A percentile compares a stretch with the other conserved stretches of the same genome.
These are phyloP conservation scores for Heteractis magnifica DNA, from an alignment of 92 coral and sea anemone genomes.

Conservation along the genomic window DNA sequence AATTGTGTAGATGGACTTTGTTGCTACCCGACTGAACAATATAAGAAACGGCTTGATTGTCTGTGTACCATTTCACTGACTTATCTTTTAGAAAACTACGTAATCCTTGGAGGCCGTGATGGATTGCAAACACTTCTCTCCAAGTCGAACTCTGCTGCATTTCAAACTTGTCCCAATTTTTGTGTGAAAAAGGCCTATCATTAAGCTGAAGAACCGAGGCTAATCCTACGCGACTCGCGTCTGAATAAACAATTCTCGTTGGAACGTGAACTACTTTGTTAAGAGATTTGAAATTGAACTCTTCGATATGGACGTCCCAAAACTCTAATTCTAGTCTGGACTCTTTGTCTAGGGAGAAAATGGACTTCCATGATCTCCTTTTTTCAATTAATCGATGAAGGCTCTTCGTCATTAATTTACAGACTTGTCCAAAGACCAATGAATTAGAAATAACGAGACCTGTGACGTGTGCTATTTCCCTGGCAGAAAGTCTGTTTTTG, in stretches of 20 bases:
- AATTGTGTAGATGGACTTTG: slow-evolving; percentile 37
- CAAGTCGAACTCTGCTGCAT: slow-evolving; percentile 55
- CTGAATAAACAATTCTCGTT: slow-evolving; percentile 45
- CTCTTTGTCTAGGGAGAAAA: slow-evolving; percentile 23
- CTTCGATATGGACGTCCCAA: slow-evolving; percentile 29
- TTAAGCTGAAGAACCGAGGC: slow-evolving; percentile 48
- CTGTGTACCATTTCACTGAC: slow-evolving; percentile 51
- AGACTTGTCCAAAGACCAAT: slow-evolving; percentile 4
- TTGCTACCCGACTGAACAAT: slow-evolving; percentile 49
- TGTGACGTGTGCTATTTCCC: not conserved
- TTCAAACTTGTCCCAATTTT: slow-evolving; percentile 43
- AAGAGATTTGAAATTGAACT: slow-evolving; percentile 33
- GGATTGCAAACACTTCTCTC: slow-evolving; percentile 36
- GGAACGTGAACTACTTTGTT: slow-evolving; percentile 10
- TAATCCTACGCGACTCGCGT: slow-evolving; percentile 56
- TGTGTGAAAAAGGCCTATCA: slow-evolving; percentile 46
- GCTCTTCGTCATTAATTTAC: slow-evolving; percentile 26
- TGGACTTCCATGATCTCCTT: slow-evolving; percentile 37
- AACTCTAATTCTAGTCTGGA: slow-evolving; percentile 37
- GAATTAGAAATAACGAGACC: no score
- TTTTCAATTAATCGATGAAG: slow-evolving; percentile 30
- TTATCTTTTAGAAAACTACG: not conserved
- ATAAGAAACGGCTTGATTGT: slow-evolving; percentile 36
- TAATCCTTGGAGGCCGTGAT: slow-evolving; percentile 41
- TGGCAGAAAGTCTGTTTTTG: no score